A percentile compares a stretch with the other conserved stretches of the same genome.
Conservation (phyloP, 2,888 invertebrate species). For the Plusia festucae region DNA sequence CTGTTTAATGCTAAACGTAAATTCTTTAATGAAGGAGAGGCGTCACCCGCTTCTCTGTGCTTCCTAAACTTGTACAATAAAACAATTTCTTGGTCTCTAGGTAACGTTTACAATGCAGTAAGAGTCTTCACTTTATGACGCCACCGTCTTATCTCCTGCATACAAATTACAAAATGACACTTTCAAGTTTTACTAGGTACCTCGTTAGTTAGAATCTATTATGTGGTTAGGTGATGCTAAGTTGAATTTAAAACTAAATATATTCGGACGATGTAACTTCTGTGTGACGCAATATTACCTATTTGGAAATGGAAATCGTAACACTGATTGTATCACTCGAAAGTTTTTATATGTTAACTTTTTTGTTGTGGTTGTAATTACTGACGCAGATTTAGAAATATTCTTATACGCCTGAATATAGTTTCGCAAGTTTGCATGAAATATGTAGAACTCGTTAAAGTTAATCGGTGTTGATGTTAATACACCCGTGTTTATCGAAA, state of each 20-base stretch:
- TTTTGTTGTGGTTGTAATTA: constrained; percentile 14
- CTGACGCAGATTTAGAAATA: constrained; percentile 26
- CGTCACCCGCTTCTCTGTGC: constrained; percentile 38
- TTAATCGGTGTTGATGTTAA: constrained; percentile 9
- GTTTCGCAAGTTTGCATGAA: constrained; percentile 27
- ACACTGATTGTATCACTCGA: constrained; percentile 38
- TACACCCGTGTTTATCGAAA: constrained; percentile 3
- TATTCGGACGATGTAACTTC: constrained; percentile 33
- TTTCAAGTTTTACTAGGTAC: constrained; percentile 75
- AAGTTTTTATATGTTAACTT: constrained; percentile 29
- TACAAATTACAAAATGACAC: constrained; percentile 79
- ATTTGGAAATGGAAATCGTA: constrained; percentile 46
- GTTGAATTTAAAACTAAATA: constrained; percentile 48
- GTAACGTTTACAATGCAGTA: constrained; percentile 78
- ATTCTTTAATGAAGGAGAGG: constrained; percentile 46
- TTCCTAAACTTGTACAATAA: constrained; percentile 68
- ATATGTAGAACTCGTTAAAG: constrained; percentile 22
- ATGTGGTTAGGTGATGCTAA: constrained; percentile 58
- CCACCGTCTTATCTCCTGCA: constrained; percentile 72
- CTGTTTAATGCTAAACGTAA: constrained; percentile 44
- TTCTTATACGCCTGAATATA: constrained; percentile 10
- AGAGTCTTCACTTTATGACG: constrained; percentile 77
- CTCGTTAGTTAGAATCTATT: constrained; percentile 70
- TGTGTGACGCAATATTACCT: constrained; percentile 47
- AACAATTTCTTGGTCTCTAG: constrained; percentile 68